Base-by-base conservation (phyloP, 2,797 vertebrate species). In the Acrossocheilus wenchowensis region DNA sequence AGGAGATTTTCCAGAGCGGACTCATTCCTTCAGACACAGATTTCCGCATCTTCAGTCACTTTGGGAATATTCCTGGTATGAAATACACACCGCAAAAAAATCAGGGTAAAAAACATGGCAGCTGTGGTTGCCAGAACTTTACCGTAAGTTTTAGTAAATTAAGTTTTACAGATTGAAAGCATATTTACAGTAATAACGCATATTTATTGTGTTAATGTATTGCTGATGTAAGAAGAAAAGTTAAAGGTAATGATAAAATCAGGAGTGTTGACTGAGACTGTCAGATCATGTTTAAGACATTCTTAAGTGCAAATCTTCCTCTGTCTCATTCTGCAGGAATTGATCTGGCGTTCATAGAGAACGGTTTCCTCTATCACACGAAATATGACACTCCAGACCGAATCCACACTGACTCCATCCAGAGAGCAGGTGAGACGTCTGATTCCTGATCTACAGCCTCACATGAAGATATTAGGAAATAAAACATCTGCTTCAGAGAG, bases 261-360 rank as follows among this genome's bases (percentile, higher is more conserved):
- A 64, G 60, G 2, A 64, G n/a, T 26, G 26, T 15, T 64, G 60
- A 30, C n/a, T 57, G 52, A 57, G 52, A 54, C 52, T 21, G 12
- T 17, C 17, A n/a, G 23, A 60, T 26, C 10, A 26, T 12, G n/a
- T 62, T 26, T 12, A 30, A 23, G 7, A 3, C 3, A 9, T 57
- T 54, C 19, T 21, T 3, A 54, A 54, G 52, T 54, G 19, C 21
- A 9, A 57, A 64, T 64, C 23, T 64, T 74, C 78, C 77, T 34
- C 74, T 52, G 83, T 82, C 26, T 41, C 57, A 86, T 78, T 89
- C 88, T 85, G 8, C 93, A 99, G 98, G 98, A 83, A 99, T 99
- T 87, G 98, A 99, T 92, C 92, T 99, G 93, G 98, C 98, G 86
- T 99, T 99, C 92, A 99, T 99, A 90, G 98, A 99, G 93, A 99